Evolutionary conservation across 2,113 vertebrate genomes (phyloP).

Genomic region (Camelus dromedarius): DNA sequence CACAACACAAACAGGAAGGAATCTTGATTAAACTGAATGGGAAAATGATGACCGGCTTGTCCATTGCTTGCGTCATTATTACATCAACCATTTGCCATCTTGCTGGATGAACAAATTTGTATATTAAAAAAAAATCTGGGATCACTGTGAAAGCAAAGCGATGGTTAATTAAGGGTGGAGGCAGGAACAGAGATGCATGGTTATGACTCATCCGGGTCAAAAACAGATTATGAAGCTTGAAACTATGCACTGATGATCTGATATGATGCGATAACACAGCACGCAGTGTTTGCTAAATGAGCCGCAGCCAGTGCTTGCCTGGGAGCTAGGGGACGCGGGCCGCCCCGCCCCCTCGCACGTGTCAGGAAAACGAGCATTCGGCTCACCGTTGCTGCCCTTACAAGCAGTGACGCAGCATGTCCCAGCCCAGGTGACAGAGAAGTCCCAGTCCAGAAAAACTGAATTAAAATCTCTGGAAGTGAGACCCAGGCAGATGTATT

Average conservation of each 20-base stretch:
- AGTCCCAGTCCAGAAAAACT: too few relatives aligned
- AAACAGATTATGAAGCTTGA: slow-evolving; percentile 75
- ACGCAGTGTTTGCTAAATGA: neutral
- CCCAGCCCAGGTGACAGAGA: neutral
- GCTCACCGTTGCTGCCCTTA: neutral
- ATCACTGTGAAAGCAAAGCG: slow-evolving; percentile 60
- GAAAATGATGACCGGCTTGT: slow-evolving; percentile 54
- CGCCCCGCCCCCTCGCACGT: too few relatives aligned
- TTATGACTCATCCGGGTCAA: slow-evolving; percentile 76
- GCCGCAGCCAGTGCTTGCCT: rapidly evolving
- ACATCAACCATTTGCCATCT: neutral
- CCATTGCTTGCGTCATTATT: slow-evolving; percentile 69
- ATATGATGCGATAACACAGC: neutral
- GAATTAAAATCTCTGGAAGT: too few relatives aligned
- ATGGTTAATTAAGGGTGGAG: slow-evolving; percentile 66
- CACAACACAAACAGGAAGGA: slow-evolving; percentile 33
- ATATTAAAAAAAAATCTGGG: slow-evolving; percentile 70
- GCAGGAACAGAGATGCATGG: slow-evolving; percentile 2
- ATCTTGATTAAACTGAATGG: slow-evolving; percentile 39
- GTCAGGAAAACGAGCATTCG: neutral
- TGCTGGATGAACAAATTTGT: slow-evolving; percentile 64
- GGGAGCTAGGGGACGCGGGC: too few relatives aligned
- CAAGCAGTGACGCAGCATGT: neutral
- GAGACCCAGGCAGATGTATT: neutral
- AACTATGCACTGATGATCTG: neutral